Evolutionary conservation across 1,140 invertebrate species (phyloP).

Genomic region (Drosophila sp.): DNA sequence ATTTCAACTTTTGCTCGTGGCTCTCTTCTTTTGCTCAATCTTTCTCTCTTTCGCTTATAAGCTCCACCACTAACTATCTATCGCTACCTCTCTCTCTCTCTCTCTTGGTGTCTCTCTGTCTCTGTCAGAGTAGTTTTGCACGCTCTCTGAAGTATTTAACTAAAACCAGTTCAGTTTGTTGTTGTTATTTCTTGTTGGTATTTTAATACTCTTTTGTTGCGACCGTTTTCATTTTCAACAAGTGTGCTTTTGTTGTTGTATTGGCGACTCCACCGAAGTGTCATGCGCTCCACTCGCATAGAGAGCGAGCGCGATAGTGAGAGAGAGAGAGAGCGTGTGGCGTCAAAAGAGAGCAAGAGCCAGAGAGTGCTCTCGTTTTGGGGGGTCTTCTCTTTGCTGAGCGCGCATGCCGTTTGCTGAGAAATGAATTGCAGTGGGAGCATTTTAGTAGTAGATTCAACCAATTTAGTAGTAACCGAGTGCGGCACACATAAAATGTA

Average conservation of each 20-base stretch:
- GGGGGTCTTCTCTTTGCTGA: slow-evolving; percentile 55
- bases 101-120: slow-evolving; percentile 12
- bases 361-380: slow-evolving; percentile 18
- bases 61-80: slow-evolving; percentile 32
- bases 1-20: slow-evolving; percentile 43
- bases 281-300: slow-evolving; percentile 48
- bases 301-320: slow-evolving; percentile 1
- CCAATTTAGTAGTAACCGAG: neutral
- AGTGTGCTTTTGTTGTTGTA: slow-evolving; percentile 80
- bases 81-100: slow-evolving; percentile 31
- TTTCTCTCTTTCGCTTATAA: slow-evolving; percentile 31
- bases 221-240: slow-evolving; percentile 80
- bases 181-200: slow-evolving; percentile 13
- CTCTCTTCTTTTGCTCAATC: slow-evolving; percentile 43
- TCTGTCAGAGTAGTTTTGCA: slow-evolving; percentile 18
- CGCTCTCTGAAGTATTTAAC: slow-evolving; percentile 25
- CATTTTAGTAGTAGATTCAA: slow-evolving; percentile 58
- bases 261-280: slow-evolving; percentile 32
- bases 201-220: slow-evolving; percentile 39
- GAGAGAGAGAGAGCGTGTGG: neutral
- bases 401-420: slow-evolving; percentile 66
- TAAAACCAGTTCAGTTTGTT: slow-evolving; percentile 70
- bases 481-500: slow-evolving; percentile 15
- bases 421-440: slow-evolving; percentile 25
- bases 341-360: neutral